Conservation (phyloP, 2,888 invertebrate species). For the Drosophila kuntzei region DNA sequence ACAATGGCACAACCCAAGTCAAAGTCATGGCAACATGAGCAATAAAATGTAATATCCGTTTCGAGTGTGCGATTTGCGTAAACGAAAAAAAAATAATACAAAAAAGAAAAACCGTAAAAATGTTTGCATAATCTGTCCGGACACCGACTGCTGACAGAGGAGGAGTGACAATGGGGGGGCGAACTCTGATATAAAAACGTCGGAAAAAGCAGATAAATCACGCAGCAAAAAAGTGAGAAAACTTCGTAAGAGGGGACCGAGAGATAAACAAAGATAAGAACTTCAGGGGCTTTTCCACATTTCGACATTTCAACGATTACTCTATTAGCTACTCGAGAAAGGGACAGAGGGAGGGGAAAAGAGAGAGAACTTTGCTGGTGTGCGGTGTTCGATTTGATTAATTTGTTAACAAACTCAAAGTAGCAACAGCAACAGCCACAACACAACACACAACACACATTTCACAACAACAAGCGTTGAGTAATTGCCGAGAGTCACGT, state of each 20-base stretch:
- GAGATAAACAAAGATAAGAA: slow-evolving; percentile 57
- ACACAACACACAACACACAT: slow-evolving; percentile 40
- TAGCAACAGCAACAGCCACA: slow-evolving; percentile 74
- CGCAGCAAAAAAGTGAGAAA: slow-evolving; percentile 74
- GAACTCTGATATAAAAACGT: slow-evolving; percentile 62
- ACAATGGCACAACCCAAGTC: slow-evolving; percentile 45
- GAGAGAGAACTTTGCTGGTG: slow-evolving; percentile 1
- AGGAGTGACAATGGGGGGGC: slow-evolving; percentile 2
- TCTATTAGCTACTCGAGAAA: slow-evolving; percentile 56
- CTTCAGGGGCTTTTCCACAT: slow-evolving; percentile 29
- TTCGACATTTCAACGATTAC: slow-evolving; percentile 68
- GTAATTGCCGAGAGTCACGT: slow-evolving; percentile 82
- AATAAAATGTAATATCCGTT: slow-evolving; percentile 81
- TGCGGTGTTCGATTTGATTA: slow-evolving; percentile 83
- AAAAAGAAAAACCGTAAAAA: slow-evolving; percentile 53
- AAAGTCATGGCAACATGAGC: slow-evolving; percentile 77
- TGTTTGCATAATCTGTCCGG: slow-evolving; percentile 72
- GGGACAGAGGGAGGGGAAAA: too few relatives aligned
- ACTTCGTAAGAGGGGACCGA: slow-evolving; percentile 49
- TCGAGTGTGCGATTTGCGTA: slow-evolving; percentile 70
- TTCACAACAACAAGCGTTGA: slow-evolving; percentile 56
- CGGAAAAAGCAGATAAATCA: slow-evolving; percentile 78
- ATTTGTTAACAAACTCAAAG: slow-evolving; percentile 84
- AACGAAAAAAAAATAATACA: slow-evolving; percentile 18
- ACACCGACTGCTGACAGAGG: slow-evolving; percentile 23